A percentile compares a stretch with the other conserved stretches of the same genome.
Conservation (phyloP, 2,888 invertebrate genomes). For the Tanytarsus gracilentus region DNA sequence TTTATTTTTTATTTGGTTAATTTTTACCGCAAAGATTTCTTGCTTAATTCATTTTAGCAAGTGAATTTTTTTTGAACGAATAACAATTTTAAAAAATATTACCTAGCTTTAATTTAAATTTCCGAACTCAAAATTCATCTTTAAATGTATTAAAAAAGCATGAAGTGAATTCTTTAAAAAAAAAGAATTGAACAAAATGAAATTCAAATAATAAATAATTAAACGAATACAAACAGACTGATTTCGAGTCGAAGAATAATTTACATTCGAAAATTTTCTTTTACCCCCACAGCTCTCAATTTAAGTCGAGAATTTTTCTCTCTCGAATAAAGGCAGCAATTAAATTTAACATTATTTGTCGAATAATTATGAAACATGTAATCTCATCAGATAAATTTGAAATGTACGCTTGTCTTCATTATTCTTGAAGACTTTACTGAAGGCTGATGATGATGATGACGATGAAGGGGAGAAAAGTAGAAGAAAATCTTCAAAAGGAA, state of each 20-base stretch:
- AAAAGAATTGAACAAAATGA: background rate
- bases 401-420: background rate
- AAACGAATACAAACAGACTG: conserved; percentile 8
- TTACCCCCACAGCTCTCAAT: background rate
- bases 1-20: too few relatives aligned
- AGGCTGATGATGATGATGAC: too few relatives aligned
- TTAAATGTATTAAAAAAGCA: too few relatives aligned
- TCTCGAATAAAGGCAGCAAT: conserved; percentile 8
- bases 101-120: too few relatives aligned
- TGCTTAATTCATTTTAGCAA: too few relatives aligned
- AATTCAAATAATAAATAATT: conserved; percentile 14
- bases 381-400: conserved; percentile 27
- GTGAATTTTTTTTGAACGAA: too few relatives aligned
- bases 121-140: background rate
- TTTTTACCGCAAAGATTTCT: too few relatives aligned
- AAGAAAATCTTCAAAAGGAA: background rate
- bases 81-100: too few relatives aligned
- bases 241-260: background rate
- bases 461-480: background rate
- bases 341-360: conserved; percentile 26
- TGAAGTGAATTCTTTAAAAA: too few relatives aligned
- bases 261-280: background rate
- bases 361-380: conserved; percentile 25
- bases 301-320: background rate
- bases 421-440: background rate